Evolutionary conservation across 2,113 vertebrate species (phyloP), one percentile per base, ranked within the genome.

Genomic region (Merops nubicus): DNA sequence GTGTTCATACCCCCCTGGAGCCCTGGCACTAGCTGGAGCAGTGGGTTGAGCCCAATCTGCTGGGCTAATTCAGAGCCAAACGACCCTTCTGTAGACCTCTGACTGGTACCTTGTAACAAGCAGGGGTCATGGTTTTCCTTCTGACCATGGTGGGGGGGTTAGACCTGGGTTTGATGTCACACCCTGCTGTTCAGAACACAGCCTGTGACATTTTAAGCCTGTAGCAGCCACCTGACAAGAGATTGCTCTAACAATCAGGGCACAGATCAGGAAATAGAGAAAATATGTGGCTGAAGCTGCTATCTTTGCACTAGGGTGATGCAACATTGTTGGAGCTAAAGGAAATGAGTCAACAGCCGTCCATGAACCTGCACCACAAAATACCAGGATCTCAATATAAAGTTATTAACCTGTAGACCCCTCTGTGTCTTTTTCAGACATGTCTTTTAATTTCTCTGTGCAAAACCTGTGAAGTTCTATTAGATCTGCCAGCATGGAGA

Each of bases 71-170:
- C 53, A n/a, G 12, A 75, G 17, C 6, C 34, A 75, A 50, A 53
- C 12, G 9, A 7, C 2, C 22, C 7, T 2, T 2, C 0, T 19
- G 19, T 2, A 69, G 81, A 42, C 1, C 7, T 78, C 51, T 57
- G 31, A 15, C 34, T 48, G 31, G 23, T 20, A n/a, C 5, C 10
- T 56, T 31, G 12, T 9, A 62, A 36, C 7, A n/a, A 26, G 50
- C 18, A 48, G 12, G 40, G 51, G 28, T 43, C 38, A 59, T 82
- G 34, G 29, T 25, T 69, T 65, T 65, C 36, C n/a, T 53, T 36
- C 31, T 50, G 53, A 19, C 2, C 11, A 4, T 33, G 68, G 38
- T 12, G 48, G 34, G 34, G 13, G 7, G n/a, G 31, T 73, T 56
- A 80, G n/a, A 2, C 4, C 38, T 13, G 20, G 0, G 4, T 68